phyloP scores from a whole-genome alignment of 30 jellyfish, hydroid and myxozoan genomes.

The Aurelia aurita complex sp. Pacific region DNA sequence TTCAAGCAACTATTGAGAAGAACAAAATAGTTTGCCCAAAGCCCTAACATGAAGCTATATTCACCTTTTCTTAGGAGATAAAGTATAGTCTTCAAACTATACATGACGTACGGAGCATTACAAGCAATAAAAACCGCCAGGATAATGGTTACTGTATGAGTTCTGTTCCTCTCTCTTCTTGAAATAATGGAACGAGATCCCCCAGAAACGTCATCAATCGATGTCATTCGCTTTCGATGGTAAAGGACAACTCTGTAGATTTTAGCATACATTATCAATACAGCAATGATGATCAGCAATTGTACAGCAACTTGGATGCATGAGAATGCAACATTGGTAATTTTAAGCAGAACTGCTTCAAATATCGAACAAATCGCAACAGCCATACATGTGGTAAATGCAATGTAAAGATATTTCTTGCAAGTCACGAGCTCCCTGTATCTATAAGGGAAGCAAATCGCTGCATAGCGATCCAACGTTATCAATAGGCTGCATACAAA shows the following conservation, averaged over 20 bases:
- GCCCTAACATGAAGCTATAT: conserved; percentile 12
- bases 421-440: too few species aligned
- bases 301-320: conserved; percentile 17
- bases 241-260: conserved; percentile 21
- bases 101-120: conserved; percentile 1
- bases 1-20: conserved; percentile 52
- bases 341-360: too few species aligned
- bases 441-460: too few species aligned
- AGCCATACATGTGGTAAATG: too few species aligned
- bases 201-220: neutral
- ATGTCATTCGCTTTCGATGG: neutral
- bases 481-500: too few species aligned
- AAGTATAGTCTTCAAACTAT: neutral
- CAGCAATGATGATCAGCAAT: conserved; percentile 13
- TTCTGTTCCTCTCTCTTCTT: neutral
- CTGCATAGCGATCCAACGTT: too few species aligned
- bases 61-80: neutral
- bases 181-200: neutral
- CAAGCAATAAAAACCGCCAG: neutral
- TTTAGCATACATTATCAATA: conserved; percentile 17
- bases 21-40: conserved; percentile 51
- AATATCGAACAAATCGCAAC: too few species aligned
- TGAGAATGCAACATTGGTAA: too few species aligned
- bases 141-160: conserved; percentile 11
- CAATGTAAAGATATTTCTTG: too few species aligned